These are phyloP conservation scores for Albula goreensis DNA, from an alignment of 2,113 vertebrate genomes.

Conservation along the genomic window DNA sequence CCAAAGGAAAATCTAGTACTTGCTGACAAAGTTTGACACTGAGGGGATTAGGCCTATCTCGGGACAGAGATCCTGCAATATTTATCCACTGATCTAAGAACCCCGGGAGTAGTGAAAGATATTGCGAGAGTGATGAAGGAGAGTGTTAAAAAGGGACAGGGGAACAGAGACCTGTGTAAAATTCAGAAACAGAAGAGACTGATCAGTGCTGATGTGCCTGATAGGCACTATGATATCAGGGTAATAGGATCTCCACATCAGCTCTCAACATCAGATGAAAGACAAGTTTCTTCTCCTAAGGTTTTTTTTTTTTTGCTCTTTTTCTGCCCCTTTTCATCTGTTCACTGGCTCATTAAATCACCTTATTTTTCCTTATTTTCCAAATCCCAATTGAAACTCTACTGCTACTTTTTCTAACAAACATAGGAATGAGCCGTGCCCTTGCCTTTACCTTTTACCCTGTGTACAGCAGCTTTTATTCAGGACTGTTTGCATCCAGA, in stretches of 20 bases:
- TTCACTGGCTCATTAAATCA: neutral
- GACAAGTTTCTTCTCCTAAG: neutral
- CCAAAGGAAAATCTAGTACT: slow-evolving; percentile 28
- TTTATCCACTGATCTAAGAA: neutral
- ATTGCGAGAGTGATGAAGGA: neutral
- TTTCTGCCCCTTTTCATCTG: neutral
- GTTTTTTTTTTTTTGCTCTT: neutral
- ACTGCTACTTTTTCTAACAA: neutral
- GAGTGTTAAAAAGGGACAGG: neutral
- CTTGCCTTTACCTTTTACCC: too few species aligned
- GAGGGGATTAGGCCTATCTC: slow-evolving; percentile 6
- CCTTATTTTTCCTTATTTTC: neutral
- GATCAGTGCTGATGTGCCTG: neutral
- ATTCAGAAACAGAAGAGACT: neutral
- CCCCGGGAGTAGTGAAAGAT: neutral
- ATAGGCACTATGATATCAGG: neutral
- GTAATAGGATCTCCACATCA: neutral
- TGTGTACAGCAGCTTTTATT: neutral
- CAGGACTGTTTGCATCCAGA: neutral
- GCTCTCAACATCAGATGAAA: neutral
- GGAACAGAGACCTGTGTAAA: slow-evolving; percentile 2
- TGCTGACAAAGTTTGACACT: slow-evolving; percentile 10
- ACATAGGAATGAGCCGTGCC: neutral
- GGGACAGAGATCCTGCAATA: neutral
- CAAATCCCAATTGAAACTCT: neutral